Base-by-base conservation (phyloP, 2,113 vertebrate genomes). In the Cygnus atratus region DNA sequence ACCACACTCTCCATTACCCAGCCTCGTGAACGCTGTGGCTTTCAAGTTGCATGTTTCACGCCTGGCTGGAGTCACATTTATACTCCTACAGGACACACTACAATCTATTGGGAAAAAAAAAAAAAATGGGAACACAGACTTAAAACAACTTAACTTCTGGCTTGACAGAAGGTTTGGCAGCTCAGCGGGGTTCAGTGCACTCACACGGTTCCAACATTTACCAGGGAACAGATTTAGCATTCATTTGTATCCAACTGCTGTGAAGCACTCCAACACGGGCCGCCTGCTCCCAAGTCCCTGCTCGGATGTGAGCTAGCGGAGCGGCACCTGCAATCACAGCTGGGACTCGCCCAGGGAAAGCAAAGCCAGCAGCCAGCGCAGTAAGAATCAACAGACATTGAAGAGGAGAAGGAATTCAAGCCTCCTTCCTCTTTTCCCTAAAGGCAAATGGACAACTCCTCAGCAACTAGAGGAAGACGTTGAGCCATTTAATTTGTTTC, bases 101-200 rank as follows among this genome's bases (percentile, higher is more conserved):
- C 58, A 50, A 82, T 54, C 84, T 75, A 90, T 0, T 58, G 93
- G 75, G 88, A 94, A 81, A 79, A 93, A 50, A 26, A 31, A 71
- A 20, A 50, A 26, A 31, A 71, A 20, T 5, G 13, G 57, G 79
- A 97, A 88, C 37, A 63, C 65, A 88, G 80, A 37, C 70, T 84
- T 80, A 87, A 39, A 91, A 92, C 84, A 88, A 73, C 90, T 87
- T 95, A 87, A 93, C 70, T 92, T 91, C 89, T 92, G 91, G 84
- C 91, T 93, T 79, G 93, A 93, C 96, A 95, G 88, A 93, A 93
- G 93, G 96, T 65, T 88, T 96, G 93, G 92, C 95, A 92, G 92
- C 93, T 88, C 86, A 0, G 76, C 78, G 28, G 68, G 76, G 83
- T 73, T 95, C 95, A 82, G 65, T 65, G 86, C 88, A 58, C 88